A percentile compares a stretch with the other conserved stretches of the same genome.
Conservation (phyloP, 2,888 invertebrate species). For the Yponomeuta plumbellus region DNA sequence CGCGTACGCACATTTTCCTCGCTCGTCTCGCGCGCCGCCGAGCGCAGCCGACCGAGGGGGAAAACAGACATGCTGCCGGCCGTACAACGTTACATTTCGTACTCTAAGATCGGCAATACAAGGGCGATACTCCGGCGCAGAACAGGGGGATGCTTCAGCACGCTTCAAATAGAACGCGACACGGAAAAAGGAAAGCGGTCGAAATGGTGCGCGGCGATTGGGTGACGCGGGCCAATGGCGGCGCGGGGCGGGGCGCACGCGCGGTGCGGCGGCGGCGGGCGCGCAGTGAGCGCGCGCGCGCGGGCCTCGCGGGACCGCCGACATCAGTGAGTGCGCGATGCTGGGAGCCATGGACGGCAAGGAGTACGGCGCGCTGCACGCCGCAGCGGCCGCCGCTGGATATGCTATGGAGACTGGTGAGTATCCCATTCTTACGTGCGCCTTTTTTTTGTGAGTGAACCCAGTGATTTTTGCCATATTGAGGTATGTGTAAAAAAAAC, state of each 20-base stretch:
- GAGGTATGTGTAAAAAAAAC: too few species aligned
- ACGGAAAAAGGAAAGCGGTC: conserved; percentile 69
- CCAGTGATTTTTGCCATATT: too few species aligned
- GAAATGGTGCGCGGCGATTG: conserved; percentile 73
- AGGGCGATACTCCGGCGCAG: conserved; percentile 29
- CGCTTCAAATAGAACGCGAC: conserved; percentile 72
- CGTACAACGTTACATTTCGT: conserved; percentile 25
- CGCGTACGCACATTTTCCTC: conserved; percentile 37
- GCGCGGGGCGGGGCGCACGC: conserved; percentile 39
- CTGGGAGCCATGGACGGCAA: conserved; percentile 71
- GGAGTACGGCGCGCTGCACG: conserved; percentile 72
- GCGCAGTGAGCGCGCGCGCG: conserved; percentile 34
- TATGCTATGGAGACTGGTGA: conserved; percentile 64
- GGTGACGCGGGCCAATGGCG: conserved; percentile 64
- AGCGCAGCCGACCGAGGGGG: conserved; percentile 68
- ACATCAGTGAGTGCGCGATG: conserved; percentile 42
- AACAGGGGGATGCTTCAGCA: conserved; percentile 53
- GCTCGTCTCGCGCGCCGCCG: conserved; percentile 37
- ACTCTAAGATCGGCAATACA: neutral
- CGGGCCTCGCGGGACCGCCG: conserved; percentile 21
- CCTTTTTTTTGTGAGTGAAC: neutral
- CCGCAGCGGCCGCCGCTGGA: conserved; percentile 60
- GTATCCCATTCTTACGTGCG: conserved; percentile 22
- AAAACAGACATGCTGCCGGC: conserved; percentile 59
- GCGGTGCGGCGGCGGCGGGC: conserved; percentile 32